Percentiles rank a stretch among this genome's conserved stretches.
phyloP scores from a whole-genome alignment of 2,113 vertebrate species.

The Podilymbus podiceps region DNA sequence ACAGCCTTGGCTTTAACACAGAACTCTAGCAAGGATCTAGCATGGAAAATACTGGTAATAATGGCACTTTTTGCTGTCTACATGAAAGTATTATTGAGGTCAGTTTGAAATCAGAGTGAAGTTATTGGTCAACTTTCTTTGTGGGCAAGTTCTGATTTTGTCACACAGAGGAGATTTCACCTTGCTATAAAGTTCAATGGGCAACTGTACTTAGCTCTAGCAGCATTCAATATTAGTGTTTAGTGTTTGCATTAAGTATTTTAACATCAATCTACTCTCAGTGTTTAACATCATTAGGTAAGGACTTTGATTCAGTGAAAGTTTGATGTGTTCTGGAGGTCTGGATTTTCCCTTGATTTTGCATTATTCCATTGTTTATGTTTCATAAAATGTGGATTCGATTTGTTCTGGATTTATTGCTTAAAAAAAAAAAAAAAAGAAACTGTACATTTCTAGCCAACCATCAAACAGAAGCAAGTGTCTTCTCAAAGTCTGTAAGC shows the following conservation, averaged over 20 bases:
- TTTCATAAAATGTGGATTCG: neutral
- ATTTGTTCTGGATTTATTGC: neutral
- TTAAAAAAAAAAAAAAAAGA: neutral
- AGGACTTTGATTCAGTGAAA: neutral
- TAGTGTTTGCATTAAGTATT: neutral
- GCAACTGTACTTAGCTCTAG: neutral
- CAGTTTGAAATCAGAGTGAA: neutral
- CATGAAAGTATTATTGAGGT: neutral
- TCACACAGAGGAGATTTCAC: neutral
- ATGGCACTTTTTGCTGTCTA: neutral
- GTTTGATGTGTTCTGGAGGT: neutral
- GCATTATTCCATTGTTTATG: neutral
- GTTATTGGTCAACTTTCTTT: neutral
- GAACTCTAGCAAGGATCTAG: neutral
- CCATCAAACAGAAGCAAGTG: neutral
- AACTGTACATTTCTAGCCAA: neutral
- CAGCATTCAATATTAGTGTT: neutral
- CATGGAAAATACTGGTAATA: neutral
- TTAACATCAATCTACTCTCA: neutral
- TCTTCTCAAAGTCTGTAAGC: neutral
- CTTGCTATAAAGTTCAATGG: neutral
- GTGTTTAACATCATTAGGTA: neutral
- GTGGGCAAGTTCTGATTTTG: neutral
- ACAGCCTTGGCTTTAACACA: neutral
- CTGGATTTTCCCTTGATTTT: neutral